Evolutionary conservation across 1,140 invertebrate species (phyloP).

Genomic region (Drosophila carrolli): DNA sequence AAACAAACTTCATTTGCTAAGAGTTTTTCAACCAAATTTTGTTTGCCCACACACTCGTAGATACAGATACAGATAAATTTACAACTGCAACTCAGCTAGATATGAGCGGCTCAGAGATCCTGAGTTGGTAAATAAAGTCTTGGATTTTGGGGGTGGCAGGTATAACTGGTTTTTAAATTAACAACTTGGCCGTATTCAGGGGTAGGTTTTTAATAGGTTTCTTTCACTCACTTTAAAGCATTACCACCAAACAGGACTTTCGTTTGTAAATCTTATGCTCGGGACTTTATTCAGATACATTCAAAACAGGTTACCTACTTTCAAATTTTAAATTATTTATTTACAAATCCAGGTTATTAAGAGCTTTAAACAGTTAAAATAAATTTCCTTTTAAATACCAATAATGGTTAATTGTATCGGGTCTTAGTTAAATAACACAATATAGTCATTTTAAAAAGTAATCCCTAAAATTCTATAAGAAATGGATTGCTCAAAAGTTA

Average conservation of each 20-base stretch:
- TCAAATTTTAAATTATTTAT: too few relatives aligned
- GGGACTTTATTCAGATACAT: neutral
- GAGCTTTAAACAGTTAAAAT: too few relatives aligned
- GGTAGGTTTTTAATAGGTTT: constrained; percentile 22
- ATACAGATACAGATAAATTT: constrained; percentile 5
- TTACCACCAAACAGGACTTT: constrained; percentile 1
- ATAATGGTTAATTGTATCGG: too few relatives aligned
- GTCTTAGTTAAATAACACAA: too few relatives aligned
- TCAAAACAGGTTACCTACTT: neutral
- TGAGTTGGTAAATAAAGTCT: constrained; percentile 22
- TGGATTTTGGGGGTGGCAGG: constrained; percentile 24
- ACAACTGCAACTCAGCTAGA: constrained; percentile 25
- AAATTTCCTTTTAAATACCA: neutral
- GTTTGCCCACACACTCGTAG: constrained; percentile 48
- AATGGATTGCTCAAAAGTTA: too few relatives aligned
- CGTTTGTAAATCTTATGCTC: neutral
- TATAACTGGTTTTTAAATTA: constrained; percentile 39
- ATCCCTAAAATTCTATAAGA: too few relatives aligned
- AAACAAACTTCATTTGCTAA: constrained; percentile 63
- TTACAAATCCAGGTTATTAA: too few relatives aligned
- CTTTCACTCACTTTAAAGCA: constrained; percentile 6
- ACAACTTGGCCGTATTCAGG: constrained; percentile 16
- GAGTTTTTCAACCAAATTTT: constrained; percentile 56
- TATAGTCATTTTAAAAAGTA: too few relatives aligned
- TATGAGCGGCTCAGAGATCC: constrained; percentile 12